A percentile compares a stretch with the other conserved stretches of the same genome.
Evolutionary conservation across 2,113 vertebrate genomes (phyloP).

Genomic region (Clarias batrachus): DNA sequence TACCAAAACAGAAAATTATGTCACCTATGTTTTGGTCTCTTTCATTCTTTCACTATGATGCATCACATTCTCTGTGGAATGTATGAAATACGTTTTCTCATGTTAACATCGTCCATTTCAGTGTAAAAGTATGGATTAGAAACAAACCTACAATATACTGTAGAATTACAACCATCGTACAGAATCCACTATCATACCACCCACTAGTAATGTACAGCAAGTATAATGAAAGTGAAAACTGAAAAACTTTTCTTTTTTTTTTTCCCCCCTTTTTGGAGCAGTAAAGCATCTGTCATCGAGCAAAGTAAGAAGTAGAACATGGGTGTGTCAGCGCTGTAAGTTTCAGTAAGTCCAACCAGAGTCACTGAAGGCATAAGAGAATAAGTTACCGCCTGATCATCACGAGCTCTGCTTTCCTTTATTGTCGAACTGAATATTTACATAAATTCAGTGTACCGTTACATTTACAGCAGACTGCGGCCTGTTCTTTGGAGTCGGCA

Average conservation of each 20-base stretch:
- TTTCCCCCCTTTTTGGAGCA: not conserved
- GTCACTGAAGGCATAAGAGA: not conserved
- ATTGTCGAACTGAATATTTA: constrained; percentile 36
- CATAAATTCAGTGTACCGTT: constrained; percentile 40
- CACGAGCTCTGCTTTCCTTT: constrained; percentile 18
- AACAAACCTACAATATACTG: not conserved
- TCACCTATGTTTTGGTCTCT: not conserved
- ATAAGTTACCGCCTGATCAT: constrained; percentile 17
- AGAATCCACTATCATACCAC: not conserved
- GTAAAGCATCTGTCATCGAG: not conserved
- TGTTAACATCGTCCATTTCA: not conserved
- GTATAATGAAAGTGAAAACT: constrained; percentile 7
- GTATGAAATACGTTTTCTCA: not conserved
- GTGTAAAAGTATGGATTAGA: not conserved
- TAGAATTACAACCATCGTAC: not conserved
- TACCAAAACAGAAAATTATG: not conserved
- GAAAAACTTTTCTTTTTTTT: no score
- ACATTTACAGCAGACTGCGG: constrained; percentile 30
- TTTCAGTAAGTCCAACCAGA: not conserved
- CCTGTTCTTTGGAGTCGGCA: constrained; percentile 46
- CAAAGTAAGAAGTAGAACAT: not conserved
- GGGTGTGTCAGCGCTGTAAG: not conserved
- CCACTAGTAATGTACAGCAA: not conserved
- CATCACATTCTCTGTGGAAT: constrained; percentile 19
- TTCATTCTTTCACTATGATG: not conserved